These are phyloP conservation scores for Hycleus phaleratus DNA, from an alignment of 1,140 invertebrate species.

Conservation along the genomic window DNA sequence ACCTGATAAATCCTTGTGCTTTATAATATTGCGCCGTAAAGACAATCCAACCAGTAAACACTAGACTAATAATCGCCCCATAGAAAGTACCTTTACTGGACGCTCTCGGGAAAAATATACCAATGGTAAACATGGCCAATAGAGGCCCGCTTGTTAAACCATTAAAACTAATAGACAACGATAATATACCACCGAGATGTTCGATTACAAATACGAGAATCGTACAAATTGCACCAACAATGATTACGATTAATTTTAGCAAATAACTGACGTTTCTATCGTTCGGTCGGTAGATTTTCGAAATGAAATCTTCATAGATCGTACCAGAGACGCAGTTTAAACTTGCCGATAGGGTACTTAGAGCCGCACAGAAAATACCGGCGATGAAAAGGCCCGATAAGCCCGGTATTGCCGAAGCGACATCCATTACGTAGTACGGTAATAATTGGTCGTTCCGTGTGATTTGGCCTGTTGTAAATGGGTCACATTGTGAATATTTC, in stretches of 20 bases:
- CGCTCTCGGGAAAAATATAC: constrained; percentile 61
- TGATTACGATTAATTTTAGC: constrained; percentile 51
- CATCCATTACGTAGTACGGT: constrained; percentile 48
- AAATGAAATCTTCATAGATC: constrained; percentile 57
- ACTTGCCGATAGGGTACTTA: constrained; percentile 39
- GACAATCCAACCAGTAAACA: constrained; percentile 12
- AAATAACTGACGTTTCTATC: constrained; percentile 37
- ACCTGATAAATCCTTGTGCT: constrained; percentile 13
- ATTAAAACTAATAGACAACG: constrained; percentile 53
- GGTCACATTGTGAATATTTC: constrained; percentile 63
- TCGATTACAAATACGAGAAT: constrained; percentile 53
- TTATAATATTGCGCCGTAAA: constrained; percentile 21
- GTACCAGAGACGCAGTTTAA: constrained; percentile 57
- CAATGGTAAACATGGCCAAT: constrained; percentile 54
- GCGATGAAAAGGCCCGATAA: constrained; percentile 55
- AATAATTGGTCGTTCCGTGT: constrained; percentile 43
- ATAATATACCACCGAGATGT: constrained; percentile 52
- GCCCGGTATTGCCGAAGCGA: constrained; percentile 41
- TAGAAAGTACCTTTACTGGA: constrained; percentile 41
- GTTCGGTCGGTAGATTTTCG: constrained; percentile 39
- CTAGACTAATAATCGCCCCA: background rate
- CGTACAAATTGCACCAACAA: constrained; percentile 51
- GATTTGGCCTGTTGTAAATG: constrained; percentile 49
- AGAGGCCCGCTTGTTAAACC: constrained; percentile 57
- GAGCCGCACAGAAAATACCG: constrained; percentile 56